These are phyloP conservation scores for Dipodomys stephensi DNA, from an alignment of 2,113 vertebrate genomes.

Conservation along the genomic window DNA sequence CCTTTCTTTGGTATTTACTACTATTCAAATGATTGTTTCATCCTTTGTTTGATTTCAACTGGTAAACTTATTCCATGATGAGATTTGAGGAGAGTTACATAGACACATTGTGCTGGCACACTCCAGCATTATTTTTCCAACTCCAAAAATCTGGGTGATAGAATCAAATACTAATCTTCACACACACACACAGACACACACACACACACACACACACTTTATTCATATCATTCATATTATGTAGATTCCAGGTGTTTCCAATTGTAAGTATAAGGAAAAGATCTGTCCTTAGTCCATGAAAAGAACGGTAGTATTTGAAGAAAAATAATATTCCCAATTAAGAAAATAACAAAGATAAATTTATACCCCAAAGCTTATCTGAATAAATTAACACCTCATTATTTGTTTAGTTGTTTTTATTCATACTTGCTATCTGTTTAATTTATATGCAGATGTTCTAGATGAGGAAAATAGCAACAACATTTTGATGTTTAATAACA, in stretches of 20 bases:
- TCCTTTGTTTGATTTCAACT: not conserved
- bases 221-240: not conserved
- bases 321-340: not conserved
- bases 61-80: not conserved
- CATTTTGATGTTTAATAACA: not conserved
- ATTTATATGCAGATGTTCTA: not conserved
- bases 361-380: not conserved
- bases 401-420: not conserved
- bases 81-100: not conserved
- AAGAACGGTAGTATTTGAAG: conserved; percentile 5
- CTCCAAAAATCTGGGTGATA: not conserved
- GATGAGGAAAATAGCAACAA: not conserved
- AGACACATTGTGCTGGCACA: not conserved
- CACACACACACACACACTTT: not conserved
- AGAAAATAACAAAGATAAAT: not conserved
- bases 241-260: not conserved
- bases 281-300: not conserved
- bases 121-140: not conserved
- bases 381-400: not conserved
- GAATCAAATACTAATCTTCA: not conserved
- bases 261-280: not conserved
- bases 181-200: not conserved
- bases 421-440: not conserved
- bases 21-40: not conserved
- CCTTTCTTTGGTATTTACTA: not conserved